Conservation (phyloP, 1,140 invertebrate genomes). For the Oryctes rhinoceros region DNA sequence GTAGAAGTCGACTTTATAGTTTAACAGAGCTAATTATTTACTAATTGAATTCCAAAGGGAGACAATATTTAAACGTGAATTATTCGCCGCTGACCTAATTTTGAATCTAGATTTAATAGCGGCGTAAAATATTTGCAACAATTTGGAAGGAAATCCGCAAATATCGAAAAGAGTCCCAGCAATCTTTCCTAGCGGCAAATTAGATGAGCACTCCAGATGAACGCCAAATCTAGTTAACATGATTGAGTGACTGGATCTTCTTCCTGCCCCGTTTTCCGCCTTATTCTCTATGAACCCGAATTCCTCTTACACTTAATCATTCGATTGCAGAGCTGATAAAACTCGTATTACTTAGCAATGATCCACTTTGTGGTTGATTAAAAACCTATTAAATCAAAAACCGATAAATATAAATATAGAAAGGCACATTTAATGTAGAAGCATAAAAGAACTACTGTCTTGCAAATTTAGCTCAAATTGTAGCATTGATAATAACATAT, state of each 20-base stretch:
- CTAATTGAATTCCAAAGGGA: too few species aligned
- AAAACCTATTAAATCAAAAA: too few species aligned
- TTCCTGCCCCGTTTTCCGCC: background rate
- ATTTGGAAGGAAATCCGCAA: slow-evolving; percentile 27
- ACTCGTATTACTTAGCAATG: background rate
- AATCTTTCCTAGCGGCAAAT: slow-evolving; percentile 45
- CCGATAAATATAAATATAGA: too few species aligned
- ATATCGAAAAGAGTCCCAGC: slow-evolving; percentile 28
- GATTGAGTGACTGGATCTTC: slow-evolving; percentile 47
- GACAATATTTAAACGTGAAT: too few species aligned
- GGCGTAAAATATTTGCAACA: background rate
- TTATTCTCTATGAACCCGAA: slow-evolving; percentile 5
- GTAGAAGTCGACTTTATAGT: too few species aligned
- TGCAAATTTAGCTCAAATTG: too few species aligned
- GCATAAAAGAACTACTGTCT: too few species aligned
- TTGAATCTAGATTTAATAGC: background rate
- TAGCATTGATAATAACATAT: too few species aligned
- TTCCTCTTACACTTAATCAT: background rate
- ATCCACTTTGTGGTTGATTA: background rate
- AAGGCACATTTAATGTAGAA: too few species aligned
- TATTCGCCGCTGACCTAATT: too few species aligned
- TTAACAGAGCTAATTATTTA: too few species aligned
- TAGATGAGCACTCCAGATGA: slow-evolving; percentile 50
- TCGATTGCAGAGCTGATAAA: background rate
- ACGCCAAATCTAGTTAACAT: slow-evolving; percentile 50